Percentiles rank a stretch among this genome's conserved stretches.
Conservation (phyloP, 1,140 invertebrate species). For the Listronotus oregonensis region DNA sequence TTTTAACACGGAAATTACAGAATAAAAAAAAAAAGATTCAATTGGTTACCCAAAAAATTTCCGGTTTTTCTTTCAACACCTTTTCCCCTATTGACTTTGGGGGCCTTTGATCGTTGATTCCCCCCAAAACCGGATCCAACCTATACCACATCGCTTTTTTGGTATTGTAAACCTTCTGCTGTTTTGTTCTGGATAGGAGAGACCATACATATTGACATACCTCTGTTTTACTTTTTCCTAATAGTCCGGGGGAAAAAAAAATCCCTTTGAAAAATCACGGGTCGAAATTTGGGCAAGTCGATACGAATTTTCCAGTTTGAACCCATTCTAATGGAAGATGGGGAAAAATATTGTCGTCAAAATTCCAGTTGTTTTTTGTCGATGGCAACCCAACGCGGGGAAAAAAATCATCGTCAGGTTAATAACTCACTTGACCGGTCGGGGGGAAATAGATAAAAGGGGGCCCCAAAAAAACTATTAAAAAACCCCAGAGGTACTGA, state of each 20-base stretch:
- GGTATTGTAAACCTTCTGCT: constrained; percentile 23
- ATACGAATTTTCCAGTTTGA: constrained; percentile 15
- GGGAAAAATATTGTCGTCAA: constrained; percentile 10
- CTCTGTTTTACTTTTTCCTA: constrained; percentile 10
- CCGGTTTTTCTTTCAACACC: not conserved
- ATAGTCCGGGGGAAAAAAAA: not conserved
- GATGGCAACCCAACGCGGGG: constrained; percentile 8
- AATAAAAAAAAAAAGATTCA: too few species aligned
- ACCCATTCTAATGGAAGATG: constrained; percentile 17
- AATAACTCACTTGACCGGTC: constrained; percentile 2
- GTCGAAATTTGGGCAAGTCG: constrained; percentile 15
- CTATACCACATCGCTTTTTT: constrained; percentile 15
- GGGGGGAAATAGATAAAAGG: too few species aligned
- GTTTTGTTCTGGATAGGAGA: constrained; percentile 7
- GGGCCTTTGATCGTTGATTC: constrained; percentile 1
- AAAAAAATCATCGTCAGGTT: constrained; percentile 10
- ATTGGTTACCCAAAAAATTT: not conserved
- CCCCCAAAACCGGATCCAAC: not conserved
- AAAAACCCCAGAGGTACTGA: too few species aligned
- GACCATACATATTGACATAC: constrained; percentile 18
- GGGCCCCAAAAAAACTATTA: too few species aligned
- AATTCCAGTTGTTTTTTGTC: not conserved
- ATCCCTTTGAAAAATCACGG: constrained; percentile 8
- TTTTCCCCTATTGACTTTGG: not conserved
- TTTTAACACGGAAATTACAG: too few species aligned